Base-by-base conservation (phyloP, 2,888 invertebrate genomes). In the Lordiphosa andalusiaca region DNA sequence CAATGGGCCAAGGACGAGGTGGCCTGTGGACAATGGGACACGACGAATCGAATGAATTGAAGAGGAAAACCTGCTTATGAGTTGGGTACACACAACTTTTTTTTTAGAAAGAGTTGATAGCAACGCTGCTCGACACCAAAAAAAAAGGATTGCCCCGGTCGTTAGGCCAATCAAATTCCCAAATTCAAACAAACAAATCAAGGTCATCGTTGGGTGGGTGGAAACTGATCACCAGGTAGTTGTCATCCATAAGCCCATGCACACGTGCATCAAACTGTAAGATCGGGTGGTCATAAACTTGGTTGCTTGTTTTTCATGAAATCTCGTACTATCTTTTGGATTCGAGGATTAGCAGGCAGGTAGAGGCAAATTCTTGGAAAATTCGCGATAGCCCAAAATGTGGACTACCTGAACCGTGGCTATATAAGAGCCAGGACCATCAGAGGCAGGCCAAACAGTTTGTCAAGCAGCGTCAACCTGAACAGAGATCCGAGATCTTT, bases 301-400 rank as follows among this genome's bases (percentile, higher is more conserved):
- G 21, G 25, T 42, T 33, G 10, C 6, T 12, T 10, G 16, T 40
- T 40, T 41, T 41, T 41, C 41, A 25, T 41, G 21, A 41, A 41
- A 10, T 44, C 44, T 16, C 44, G 33, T 10, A 16, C 44, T 40
- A 16, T 9, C 16, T n/a, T 19, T 21, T 44, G 10, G 52, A 54
- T 52, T 44, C 41, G 25, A 57, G 71, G 73, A 71, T 71, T 74
- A 71, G 57, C 50, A 16, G 19, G 40, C 71, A 69, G 71, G 72
- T 71, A 71, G 48, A 38, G n/a, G 37, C 41, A 35, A 59, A 56
- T 72, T 72, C 70, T 46, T 23, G 36, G 72, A 69, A 72, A 25
- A 71, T 71, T 73, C 70, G 73, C 72, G 67, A 69, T 44, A 44
- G 10, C 44, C 30, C 9, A 12, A 25, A 2, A 30, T 2, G 5